Conservation (phyloP, 2,113 vertebrate species). For the Sceloporus undulatus region DNA sequence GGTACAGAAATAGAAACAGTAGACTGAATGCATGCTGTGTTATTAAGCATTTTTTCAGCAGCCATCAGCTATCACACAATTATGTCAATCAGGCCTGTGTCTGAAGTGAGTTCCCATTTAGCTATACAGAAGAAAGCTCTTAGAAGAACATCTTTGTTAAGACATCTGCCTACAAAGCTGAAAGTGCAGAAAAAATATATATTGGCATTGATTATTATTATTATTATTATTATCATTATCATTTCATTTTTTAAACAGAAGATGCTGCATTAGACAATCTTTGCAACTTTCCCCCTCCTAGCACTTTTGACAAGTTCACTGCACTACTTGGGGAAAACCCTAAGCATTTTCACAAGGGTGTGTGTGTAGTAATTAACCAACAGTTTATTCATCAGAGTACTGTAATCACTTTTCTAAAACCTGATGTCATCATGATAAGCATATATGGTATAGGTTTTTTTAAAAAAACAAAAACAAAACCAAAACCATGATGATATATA, state of each 20-base stretch:
- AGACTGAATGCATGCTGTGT: neutral
- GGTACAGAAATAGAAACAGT: neutral
- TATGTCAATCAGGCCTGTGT: neutral
- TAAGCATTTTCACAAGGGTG: neutral
- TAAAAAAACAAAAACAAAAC: neutral
- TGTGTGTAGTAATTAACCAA: slow-evolving; percentile 43
- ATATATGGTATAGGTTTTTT: slow-evolving; percentile 21
- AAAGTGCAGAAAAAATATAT: neutral
- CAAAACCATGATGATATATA: slow-evolving; percentile 35
- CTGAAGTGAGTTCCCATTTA: neutral
- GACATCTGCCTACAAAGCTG: neutral
- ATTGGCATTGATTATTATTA: neutral
- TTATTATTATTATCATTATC: too few species aligned
- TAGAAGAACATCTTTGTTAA: neutral
- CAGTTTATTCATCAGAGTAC: slow-evolving; percentile 27
- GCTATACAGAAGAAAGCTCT: neutral
- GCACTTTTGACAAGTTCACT: neutral
- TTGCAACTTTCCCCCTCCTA: neutral
- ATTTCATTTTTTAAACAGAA: neutral
- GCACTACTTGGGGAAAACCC: neutral
- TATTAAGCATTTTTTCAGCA: neutral
- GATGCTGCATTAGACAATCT: neutral
- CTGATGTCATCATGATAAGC: neutral
- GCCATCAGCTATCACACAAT: neutral
- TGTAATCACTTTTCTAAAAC: slow-evolving; percentile 23